phyloP scores from a whole-genome alignment of 92 coral and sea anemone genomes.

The Micromussa lordhowensis region DNA sequence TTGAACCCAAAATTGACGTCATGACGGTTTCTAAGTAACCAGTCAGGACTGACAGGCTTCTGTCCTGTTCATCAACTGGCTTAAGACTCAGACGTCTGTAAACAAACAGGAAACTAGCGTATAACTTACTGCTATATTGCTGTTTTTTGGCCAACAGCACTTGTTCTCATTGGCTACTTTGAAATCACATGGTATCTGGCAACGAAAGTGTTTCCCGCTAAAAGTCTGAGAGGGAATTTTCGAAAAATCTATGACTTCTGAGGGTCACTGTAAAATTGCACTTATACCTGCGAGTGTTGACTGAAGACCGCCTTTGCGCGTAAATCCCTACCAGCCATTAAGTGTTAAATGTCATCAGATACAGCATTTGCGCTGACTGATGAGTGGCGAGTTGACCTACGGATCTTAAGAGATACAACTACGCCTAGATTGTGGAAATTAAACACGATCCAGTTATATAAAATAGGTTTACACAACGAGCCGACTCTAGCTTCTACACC shows the following conservation, averaged over 20 bases:
- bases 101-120: not conserved
- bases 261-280: no score
- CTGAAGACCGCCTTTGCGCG: no score
- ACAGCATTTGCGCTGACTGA: not conserved
- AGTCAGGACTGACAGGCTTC: slow-evolving; percentile 68
- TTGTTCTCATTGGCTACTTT: no score
- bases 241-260: no score
- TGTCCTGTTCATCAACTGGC: slow-evolving; percentile 79
- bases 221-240: no score
- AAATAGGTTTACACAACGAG: not conserved
- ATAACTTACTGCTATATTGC: no score
- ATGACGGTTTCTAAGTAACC: slow-evolving; percentile 83
- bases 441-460: not conserved
- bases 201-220: no score
- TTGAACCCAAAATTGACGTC: slow-evolving; percentile 76
- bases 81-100: slow-evolving; percentile 82
- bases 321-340: no score
- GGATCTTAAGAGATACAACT: not conserved
- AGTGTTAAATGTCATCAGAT: not conserved
- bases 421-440: not conserved
- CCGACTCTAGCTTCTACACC: not conserved
- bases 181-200: no score
- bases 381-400: not conserved
- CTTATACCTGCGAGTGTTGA: no score
- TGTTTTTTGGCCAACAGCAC: no score